These are phyloP conservation scores for Carcinoscorpius rotundicauda DNA, from an alignment of 1,140 invertebrate species.

Conservation along the genomic window DNA sequence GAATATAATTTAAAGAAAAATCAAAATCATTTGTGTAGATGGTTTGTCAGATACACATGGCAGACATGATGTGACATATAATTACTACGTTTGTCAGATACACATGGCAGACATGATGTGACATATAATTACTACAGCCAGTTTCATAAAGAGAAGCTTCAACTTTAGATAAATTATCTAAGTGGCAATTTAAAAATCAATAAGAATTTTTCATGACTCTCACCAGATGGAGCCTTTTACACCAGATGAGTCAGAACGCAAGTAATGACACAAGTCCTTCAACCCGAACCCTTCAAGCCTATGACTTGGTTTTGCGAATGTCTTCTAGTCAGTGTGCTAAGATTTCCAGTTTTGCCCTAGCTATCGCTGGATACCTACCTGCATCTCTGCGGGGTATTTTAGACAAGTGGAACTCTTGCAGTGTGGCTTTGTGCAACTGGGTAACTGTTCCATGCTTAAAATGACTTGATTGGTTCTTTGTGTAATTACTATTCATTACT, in stretches of 20 bases:
- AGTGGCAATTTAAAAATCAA: too few relatives aligned
- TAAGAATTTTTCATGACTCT: too few relatives aligned
- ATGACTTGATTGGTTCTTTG: neutral
- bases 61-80: too few relatives aligned
- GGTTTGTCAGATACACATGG: too few relatives aligned
- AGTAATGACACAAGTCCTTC: conserved; percentile 24
- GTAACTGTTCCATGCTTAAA: conserved; percentile 24
- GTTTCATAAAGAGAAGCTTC: too few relatives aligned
- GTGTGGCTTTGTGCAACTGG: conserved; percentile 34
- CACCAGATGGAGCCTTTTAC: conserved; percentile 37
- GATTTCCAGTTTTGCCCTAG: conserved; percentile 39
- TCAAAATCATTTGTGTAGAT: too few relatives aligned
- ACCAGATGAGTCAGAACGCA: conserved; percentile 39
- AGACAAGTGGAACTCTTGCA: conserved; percentile 49
- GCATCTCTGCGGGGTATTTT: conserved; percentile 42
- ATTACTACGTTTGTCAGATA: too few relatives aligned
- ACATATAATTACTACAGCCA: too few relatives aligned
- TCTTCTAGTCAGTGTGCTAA: conserved; percentile 41
- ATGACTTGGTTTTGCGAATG: conserved; percentile 43
- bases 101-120: too few relatives aligned
- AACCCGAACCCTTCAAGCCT: conserved; percentile 33
- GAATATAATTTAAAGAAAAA: too few relatives aligned
- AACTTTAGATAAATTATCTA: too few relatives aligned
- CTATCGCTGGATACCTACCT: conserved; percentile 45
- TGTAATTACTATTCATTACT: neutral